Conservation (phyloP, 2,888 invertebrate species). For the Lasioglossum calceatum region DNA sequence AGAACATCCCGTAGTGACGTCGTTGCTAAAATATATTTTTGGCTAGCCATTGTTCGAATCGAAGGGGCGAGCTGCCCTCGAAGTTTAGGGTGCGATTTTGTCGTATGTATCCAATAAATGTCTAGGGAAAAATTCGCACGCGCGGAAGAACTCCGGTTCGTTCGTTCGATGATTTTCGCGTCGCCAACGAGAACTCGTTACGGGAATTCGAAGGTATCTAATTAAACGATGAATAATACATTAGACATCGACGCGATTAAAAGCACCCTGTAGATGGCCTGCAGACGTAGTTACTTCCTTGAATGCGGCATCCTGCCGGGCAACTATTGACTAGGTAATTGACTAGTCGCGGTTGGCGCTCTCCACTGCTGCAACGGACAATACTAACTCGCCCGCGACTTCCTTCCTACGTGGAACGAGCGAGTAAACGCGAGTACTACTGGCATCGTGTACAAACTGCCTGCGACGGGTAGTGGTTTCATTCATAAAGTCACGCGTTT, state of each 20-base stretch:
- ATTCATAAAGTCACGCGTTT: conserved; percentile 81
- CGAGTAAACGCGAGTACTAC: conserved; percentile 79
- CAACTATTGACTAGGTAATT: conserved; percentile 73
- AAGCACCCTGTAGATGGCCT: conserved; percentile 75
- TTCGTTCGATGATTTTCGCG: not conserved
- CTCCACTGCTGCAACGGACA: conserved; percentile 72
- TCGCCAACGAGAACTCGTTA: conserved; percentile 42
- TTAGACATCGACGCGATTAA: conserved; percentile 78
- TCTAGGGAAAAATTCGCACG: not conserved
- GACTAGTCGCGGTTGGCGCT: conserved; percentile 21
- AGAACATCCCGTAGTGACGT: not conserved
- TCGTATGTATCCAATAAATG: not conserved
- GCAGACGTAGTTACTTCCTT: conserved; percentile 80
- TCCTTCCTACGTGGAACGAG: conserved; percentile 79
- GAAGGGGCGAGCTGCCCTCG: not conserved
- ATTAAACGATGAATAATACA: conserved; percentile 80
- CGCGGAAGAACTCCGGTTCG: not conserved
- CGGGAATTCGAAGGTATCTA: conserved; percentile 72
- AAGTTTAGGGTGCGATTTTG: not conserved
- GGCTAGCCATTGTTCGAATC: not conserved
- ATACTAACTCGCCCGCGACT: conserved; percentile 74
- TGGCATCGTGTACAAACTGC: conserved; percentile 62
- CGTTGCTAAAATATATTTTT: not conserved
- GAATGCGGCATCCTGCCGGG: conserved; percentile 80
- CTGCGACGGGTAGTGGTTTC: conserved; percentile 76